Evolutionary conservation across 2,797 vertebrate species (phyloP), one percentile per base, ranked within the genome.

Genomic region (Peromyscus aztecus): DNA sequence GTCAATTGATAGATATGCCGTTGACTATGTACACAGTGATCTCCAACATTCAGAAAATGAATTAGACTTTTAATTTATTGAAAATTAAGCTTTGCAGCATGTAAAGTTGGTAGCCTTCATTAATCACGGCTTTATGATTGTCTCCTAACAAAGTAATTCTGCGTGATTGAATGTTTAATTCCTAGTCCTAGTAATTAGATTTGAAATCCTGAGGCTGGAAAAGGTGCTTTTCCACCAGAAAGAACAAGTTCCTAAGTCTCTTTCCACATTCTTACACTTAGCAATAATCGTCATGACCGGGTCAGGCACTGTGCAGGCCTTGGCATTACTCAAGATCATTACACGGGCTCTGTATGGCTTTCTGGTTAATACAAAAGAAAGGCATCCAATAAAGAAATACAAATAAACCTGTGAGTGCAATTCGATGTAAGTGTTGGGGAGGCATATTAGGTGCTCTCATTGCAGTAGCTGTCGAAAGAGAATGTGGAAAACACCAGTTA

Each of bases 61-160:
- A 97, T 93, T 93, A 97, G 97, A 61, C 3, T 63, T 95, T 96
- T 94, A 52, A 82, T 97, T 95, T 80, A 95, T 24, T 87, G 94
- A 94, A 97, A 78, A 73, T 59, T 0, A 83, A 77, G 78, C 93
- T 87, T 43, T n/a, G 37, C 89, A 77, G 63, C 73, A 82, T 59
- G 46, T 5, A 19, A 29, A 59, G n/a, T 93, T 88, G 80, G 63
- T 65, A 49, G 61, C 27, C 76, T 83, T 24, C 83, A 76, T 81
- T 78, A 52, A 52, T 89, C 46, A 83, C 29, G 23, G 34, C 17
- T 34, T 52, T 43, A 10, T 55, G n/a, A 57, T 80, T 63, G 40
- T 84, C 69, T 93, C 81, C 78, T 89, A 80, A 94, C 24, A 63
- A 89, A 69, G 24, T 73, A 57, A 94, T 24, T 78, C 3, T 3